These are phyloP conservation scores for Pipistrellus nathusii DNA, from an alignment of 2,797 vertebrate genomes.

Conservation along the genomic window DNA sequence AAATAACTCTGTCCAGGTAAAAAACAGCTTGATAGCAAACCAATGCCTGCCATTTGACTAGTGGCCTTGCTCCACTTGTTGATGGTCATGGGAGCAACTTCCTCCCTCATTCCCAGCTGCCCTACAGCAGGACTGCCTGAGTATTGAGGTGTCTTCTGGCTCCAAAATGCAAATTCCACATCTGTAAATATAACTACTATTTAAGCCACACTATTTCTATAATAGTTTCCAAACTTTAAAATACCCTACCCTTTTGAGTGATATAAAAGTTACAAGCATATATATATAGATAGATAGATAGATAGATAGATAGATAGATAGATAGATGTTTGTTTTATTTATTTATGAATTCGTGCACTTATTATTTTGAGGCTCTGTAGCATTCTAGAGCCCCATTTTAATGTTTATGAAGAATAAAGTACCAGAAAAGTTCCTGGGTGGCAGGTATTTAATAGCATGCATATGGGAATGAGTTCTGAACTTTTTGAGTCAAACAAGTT, in stretches of 20 bases:
- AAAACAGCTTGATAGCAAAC: neutral
- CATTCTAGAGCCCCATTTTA: neutral
- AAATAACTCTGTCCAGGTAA: neutral
- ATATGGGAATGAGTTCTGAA: neutral
- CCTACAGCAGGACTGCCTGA: neutral
- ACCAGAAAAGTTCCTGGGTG: neutral
- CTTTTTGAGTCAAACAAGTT: neutral
- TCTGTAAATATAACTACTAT: neutral
- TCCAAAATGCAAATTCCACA: neutral
- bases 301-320: too few relatives aligned
- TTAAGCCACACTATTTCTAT: neutral
- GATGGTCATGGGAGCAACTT: neutral
- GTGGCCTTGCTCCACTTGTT: neutral
- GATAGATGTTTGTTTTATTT: neutral
- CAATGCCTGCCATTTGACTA: neutral
- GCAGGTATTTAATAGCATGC: neutral
- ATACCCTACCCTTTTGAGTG: neutral
- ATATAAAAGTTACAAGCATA: neutral
- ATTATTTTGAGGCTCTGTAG: neutral
- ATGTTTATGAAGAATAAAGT: neutral
- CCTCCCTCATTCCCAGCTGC: neutral
- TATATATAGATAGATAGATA: neutral
- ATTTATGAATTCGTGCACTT: neutral
- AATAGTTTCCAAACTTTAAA: conserved; percentile 2
- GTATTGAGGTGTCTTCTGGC: neutral